Base-by-base conservation (phyloP, 2,797 vertebrate species). In the Phalloptychus januarius region DNA sequence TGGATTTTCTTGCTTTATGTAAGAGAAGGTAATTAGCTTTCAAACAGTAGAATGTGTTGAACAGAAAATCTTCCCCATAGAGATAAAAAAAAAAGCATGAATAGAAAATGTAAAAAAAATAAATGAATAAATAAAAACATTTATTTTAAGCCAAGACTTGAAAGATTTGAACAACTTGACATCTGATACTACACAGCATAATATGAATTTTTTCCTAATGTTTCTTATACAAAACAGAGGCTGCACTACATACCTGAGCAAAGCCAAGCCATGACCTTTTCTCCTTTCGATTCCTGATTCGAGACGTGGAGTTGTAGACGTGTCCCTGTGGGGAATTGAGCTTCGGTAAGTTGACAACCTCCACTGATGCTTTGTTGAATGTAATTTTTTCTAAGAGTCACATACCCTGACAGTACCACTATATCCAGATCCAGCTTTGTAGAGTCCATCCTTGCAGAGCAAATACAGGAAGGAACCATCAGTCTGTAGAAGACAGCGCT, bases 341-440 rank as follows among this genome's bases (percentile, higher is more conserved):
- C 38, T 67, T 13, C 72, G 15, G 80, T 81, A 2, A 88, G 70
- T 33, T n/a, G 20, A 81, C 45, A 71, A 58, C 23, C 25, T 69
- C 36, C 42, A 79, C 33, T 2, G 25, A 80, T 28, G 75, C 2
- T 70, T 44, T 44, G 40, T 44, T 28, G 42, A 44, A 69, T 69
- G 40, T n/a, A 13, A 44, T 44, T 44, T 44, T 40, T 69, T 40
- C 23, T 4, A 5, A 44, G 48, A 45, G 38, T 8, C 71, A 79
- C 93, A 18, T 92, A 97, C 96, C 97, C 98, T 96, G 87, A 99
- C 98, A 77, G 98, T 99, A 86, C 98, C 98, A 38, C 98, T 99
- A 92, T 99, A 99, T 92, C 98, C 98, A 82, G 98, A 99, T 90
- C 98, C 98, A 45, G 99, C 97, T 97, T 98, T 99, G 93, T 98